Evolutionary conservation across 2,888 invertebrate species (phyloP).

Genomic region (Dryobotodes eremita): DNA sequence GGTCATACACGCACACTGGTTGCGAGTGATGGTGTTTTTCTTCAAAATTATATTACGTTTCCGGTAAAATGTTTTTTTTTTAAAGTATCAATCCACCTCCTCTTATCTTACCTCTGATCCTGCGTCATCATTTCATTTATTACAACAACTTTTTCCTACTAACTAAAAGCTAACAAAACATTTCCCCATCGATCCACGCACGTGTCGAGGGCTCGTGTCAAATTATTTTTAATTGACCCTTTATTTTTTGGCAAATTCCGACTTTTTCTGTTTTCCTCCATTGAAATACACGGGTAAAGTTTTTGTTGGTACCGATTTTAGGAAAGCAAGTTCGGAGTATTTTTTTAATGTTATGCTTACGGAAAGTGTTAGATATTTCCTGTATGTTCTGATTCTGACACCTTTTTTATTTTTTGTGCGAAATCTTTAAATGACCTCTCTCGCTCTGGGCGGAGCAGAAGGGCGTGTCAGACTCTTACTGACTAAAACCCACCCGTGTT

Average conservation of each 20-base stretch:
- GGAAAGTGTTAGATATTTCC: background rate
- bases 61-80: too few relatives aligned
- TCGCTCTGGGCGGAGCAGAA: too few relatives aligned
- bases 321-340: background rate
- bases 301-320: background rate
- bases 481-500: too few relatives aligned
- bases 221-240: constrained; percentile 66
- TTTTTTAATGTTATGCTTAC: constrained; percentile 1
- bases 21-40: too few relatives aligned
- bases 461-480: too few relatives aligned
- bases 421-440: too few relatives aligned
- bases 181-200: constrained; percentile 5
- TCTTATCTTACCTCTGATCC: background rate
- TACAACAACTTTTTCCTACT: background rate
- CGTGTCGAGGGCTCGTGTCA: constrained; percentile 46
- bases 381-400: background rate
- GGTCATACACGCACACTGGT: too few relatives aligned
- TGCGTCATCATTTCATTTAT: background rate
- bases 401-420: too few relatives aligned
- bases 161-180: constrained; percentile 8
- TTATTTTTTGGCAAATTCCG: constrained; percentile 36
- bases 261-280: constrained; percentile 33
- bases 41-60: too few relatives aligned
- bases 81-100: background rate
- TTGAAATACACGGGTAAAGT: constrained; percentile 14